A percentile compares a stretch with the other conserved stretches of the same genome.
Conservation (phyloP, 2,888 invertebrate genomes). For the Aleiodes alternator region DNA sequence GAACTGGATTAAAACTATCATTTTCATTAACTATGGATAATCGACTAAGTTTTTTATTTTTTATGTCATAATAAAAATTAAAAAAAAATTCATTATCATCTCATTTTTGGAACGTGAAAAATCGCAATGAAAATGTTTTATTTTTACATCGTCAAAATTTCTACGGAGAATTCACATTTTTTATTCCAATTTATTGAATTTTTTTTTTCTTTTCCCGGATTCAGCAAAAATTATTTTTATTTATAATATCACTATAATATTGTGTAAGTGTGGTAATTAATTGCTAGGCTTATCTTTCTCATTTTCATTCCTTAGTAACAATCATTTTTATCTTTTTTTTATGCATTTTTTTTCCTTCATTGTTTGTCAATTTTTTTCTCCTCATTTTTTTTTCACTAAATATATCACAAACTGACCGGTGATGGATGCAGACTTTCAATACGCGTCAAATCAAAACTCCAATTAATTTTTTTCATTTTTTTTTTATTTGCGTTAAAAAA, state of each 20-base stretch:
- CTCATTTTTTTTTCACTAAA: conserved; percentile 70
- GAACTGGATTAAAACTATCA: conserved; percentile 27
- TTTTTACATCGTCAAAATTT: neutral
- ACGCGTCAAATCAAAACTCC: conserved; percentile 55
- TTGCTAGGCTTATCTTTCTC: conserved; percentile 64
- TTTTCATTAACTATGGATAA: conserved; percentile 40
- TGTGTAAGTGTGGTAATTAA: conserved; percentile 68
- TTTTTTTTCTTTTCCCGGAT: neutral
- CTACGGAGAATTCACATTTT: neutral
- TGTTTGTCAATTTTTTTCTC: too few relatives aligned
- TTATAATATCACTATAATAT: conserved; percentile 48
- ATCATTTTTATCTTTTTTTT: conserved; percentile 58
- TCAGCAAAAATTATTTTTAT: conserved; percentile 36
- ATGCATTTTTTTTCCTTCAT: conserved; percentile 55
- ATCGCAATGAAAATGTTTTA: too few relatives aligned
- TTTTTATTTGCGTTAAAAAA: conserved; percentile 13
- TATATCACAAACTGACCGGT: conserved; percentile 75
- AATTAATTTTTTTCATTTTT: conserved; percentile 28
- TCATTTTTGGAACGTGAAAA: conserved; percentile 6
- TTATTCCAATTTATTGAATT: conserved; percentile 18
- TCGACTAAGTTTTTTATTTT: conserved; percentile 44
- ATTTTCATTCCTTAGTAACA: conserved; percentile 53
- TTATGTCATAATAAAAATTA: neutral
- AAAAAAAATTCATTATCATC: conserved; percentile 26
- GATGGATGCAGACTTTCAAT: conserved; percentile 62